Percentiles rank a stretch among this genome's conserved stretches.
Evolutionary conservation across 2,888 invertebrate genomes (phyloP).

Genomic region (Chalcosyrphus nemorum): DNA sequence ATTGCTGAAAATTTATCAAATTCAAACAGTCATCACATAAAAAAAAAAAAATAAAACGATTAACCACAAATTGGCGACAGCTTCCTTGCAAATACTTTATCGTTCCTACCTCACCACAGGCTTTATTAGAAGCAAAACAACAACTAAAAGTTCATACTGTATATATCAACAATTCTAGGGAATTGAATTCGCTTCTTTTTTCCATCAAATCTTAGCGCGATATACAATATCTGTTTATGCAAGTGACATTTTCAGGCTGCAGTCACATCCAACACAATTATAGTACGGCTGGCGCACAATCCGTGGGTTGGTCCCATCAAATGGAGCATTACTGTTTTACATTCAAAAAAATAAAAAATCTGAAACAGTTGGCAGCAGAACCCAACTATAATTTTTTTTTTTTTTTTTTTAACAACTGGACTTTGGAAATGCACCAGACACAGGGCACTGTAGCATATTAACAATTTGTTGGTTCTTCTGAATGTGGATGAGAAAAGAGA

Average conservation of each 20-base stretch:
- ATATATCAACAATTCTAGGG: background rate
- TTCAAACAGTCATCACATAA: background rate
- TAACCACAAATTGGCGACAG: background rate
- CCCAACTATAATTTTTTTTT: background rate
- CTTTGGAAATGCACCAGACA: background rate
- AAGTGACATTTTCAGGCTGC: constrained; percentile 30
- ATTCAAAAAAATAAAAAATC: background rate
- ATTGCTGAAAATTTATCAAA: too few relatives aligned
- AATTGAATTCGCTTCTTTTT: background rate
- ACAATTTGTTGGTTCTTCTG: constrained; percentile 47
- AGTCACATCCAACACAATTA: constrained; percentile 17
- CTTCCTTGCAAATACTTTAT: background rate
- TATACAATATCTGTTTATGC: constrained; percentile 38
- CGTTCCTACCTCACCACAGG: background rate
- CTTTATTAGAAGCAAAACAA: background rate
- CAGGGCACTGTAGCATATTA: constrained; percentile 12
- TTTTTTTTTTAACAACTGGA: constrained; percentile 11
- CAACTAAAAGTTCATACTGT: background rate
- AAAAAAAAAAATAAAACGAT: background rate
- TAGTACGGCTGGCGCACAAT: constrained; percentile 31
- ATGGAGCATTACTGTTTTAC: constrained; percentile 26
- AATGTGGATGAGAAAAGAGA: constrained; percentile 29
- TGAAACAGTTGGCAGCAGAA: constrained; percentile 4
- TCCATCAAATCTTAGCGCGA: constrained; percentile 11
- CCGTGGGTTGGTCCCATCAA: constrained; percentile 8